Base-by-base conservation (phyloP, 2,888 invertebrate genomes). In the Dolichopus griseipennis region DNA sequence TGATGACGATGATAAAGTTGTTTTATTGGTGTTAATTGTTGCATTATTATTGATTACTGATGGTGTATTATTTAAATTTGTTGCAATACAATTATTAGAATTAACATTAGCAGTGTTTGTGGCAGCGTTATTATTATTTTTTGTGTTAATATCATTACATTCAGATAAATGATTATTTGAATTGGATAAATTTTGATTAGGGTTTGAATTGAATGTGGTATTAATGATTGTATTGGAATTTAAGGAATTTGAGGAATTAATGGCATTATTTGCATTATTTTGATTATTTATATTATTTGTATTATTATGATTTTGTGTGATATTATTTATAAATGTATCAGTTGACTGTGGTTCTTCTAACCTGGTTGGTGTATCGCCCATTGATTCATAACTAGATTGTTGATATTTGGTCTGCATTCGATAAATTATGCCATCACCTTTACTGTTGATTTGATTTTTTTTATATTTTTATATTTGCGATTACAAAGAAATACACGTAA, bases 361-460 rank as follows among this genome's bases (percentile, higher is more conserved):
- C 90, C 91, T 91, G 85, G 88, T 88, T 82, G 87, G 88, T 82
- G 88, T 91, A 83, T 87, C 89, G 84, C 92, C 93, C 93, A 93
- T 93, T 76, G 93, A 92, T 84, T 93, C 89, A 88, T 94, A 93
- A 78, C 84, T 84, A 82, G 85, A 85, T 78, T 85, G 86, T 78
- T 84, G 85, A 80, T 84, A 84, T 78, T 83, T 84, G 77, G 88
- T 86, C 77, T 90, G 88, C 81, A 91, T 91, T 76, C 91, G 91
- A 86, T 86, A 95, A 83, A 86, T 87, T 83, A 91, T 87, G 84
- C 94, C 95, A 84, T 94, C 92, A 83, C 94, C 93, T 84, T 65
- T 43, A n/a, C 21, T 41, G 22, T 68, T 65, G 33, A 27, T 27
- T 27, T 27, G 3, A 27, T 4, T 27, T 27, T 27, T 65, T 64